phyloP scores from a whole-genome alignment of 2,113 vertebrate species.

The Menidia beryllina region DNA sequence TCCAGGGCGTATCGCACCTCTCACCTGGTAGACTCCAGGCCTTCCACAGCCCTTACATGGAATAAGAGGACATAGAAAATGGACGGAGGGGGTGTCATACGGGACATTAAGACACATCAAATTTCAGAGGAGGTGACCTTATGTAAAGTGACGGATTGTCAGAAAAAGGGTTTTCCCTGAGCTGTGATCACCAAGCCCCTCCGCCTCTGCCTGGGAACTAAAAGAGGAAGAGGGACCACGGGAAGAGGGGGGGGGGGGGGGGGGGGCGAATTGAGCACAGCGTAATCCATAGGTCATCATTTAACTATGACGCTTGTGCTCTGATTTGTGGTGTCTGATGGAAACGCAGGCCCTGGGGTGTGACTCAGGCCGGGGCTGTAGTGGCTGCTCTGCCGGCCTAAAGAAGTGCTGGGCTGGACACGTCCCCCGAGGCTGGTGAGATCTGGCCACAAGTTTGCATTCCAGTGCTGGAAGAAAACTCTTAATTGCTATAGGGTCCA shows the following conservation, averaged over 20 bases:
- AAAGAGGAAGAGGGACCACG: conserved; percentile 38
- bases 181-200: conserved; percentile 13
- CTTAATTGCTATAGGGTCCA: conserved; percentile 30
- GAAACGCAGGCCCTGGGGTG: conserved; percentile 19
- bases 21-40: no score
- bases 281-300: conserved; percentile 49
- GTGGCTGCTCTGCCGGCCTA: conserved; percentile 34
- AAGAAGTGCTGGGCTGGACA: conserved; percentile 37
- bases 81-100: conserved; percentile 21
- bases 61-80: no score
- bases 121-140: conserved; percentile 59
- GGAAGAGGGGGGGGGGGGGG: conserved; percentile 43
- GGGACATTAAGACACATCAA: conserved; percentile 38
- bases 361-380: conserved; percentile 27
- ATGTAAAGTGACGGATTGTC: conserved; percentile 42
- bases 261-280: conserved; percentile 20
- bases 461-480: conserved; percentile 46
- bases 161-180: conserved; percentile 45
- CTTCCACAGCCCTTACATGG: no score
- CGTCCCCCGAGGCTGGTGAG: conserved; percentile 44
- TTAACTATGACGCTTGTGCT: conserved; percentile 17
- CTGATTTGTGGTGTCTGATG: conserved; percentile 37
- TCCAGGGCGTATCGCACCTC: no score
- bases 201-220: conserved; percentile 49
- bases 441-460: conserved; percentile 61